Base-by-base conservation (phyloP, 1,140 invertebrate species). In the Drosophila sechellia region DNA sequence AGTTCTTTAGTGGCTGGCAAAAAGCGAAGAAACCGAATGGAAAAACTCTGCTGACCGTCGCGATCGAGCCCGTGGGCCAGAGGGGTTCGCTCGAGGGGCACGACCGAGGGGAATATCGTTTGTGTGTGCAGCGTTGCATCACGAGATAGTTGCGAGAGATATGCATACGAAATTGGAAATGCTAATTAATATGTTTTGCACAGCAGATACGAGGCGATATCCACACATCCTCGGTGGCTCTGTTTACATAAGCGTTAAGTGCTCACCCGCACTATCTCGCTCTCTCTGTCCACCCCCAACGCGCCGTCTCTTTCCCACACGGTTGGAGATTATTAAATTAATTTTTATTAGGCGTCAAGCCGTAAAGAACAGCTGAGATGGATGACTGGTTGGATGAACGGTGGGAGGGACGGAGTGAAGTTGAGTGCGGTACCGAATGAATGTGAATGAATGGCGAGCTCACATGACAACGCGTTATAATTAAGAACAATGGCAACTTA, bases 181-280 rank as follows among this genome's bases (percentile, higher is more conserved):
- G 84, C 83, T 89, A 87, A 87, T 87, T 89, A 87, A 89, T 89
- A 87, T 89, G 84, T 87, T 87, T 87, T 89, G 83, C 84, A 79
- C 80, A 79, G 80, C 77, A 84, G 80, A 83, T 83, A 85, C 71
- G 65, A 63, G 11, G 71, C 64, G 81, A 85, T 85, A 83, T 60
- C 53, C 58, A 72, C 64, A 76, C 76, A 81, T 68, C 70, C 63
- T 65, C 74, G 84, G 61, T 58, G 68, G 64, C 79, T 85, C 71
- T 84, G 80, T 79, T 85, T 80, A 84, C 81, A 85, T 84, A 85
- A 85, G 81, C 81, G 81, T 77, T 77, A 83, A 83, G 77, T 76
- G 57, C 80, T 66, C 80, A 58, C 70, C 72, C 77, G 22, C 58
- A 69, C 73, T 74, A 27, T 35, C n/a, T 43, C 46, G 48, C 43